phyloP scores from a whole-genome alignment of 2,113 vertebrate genomes.

The Cyanoramphus novaezelandiae region DNA sequence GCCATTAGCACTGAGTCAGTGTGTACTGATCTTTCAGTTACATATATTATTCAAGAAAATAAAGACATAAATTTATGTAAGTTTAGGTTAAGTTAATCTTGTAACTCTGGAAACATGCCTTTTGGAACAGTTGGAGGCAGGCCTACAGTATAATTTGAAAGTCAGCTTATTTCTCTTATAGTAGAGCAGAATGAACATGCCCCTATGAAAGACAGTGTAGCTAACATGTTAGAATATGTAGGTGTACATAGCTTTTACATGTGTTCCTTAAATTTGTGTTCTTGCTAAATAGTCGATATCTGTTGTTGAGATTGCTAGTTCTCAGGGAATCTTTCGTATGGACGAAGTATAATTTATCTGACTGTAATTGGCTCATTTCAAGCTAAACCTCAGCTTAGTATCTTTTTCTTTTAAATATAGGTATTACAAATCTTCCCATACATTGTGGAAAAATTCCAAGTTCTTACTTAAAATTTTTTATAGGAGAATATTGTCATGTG shows the following conservation, averaged over 20 bases:
- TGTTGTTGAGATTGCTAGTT: neutral
- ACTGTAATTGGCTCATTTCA: neutral
- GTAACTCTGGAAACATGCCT: neutral
- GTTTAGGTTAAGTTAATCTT: neutral
- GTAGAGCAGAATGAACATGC: neutral
- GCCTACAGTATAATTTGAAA: neutral
- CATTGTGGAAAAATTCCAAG: neutral
- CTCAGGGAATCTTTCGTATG: neutral
- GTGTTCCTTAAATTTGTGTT: neutral
- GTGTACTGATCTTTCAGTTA: neutral
- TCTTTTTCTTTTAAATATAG: neutral
- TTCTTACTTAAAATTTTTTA: neutral
- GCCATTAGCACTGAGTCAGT: neutral
- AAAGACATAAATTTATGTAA: neutral
- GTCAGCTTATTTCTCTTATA: neutral
- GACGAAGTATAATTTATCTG: neutral
- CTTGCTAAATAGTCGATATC: neutral
- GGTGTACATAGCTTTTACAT: neutral
- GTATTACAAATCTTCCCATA: neutral
- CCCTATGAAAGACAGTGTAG: accelerated
- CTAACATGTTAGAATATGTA: neutral
- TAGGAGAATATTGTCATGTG: neutral
- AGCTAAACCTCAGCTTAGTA: neutral
- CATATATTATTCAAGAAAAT: neutral
- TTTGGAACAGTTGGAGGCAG: neutral